Base-by-base conservation (phyloP, 1,140 invertebrate genomes). In the Orussus abietinus region DNA sequence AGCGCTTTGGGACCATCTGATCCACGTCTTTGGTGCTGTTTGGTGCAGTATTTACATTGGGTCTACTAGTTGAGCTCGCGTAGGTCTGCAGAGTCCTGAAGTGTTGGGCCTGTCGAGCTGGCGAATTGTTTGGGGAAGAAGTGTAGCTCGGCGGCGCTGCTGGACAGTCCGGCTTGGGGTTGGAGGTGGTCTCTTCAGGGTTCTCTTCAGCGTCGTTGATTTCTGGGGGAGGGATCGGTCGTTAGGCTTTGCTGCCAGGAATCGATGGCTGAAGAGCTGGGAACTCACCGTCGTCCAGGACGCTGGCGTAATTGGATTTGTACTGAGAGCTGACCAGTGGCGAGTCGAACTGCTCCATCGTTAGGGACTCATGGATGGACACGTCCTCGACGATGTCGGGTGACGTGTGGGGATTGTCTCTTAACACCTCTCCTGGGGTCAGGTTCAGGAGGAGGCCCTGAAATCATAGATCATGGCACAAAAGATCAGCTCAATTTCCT, bases 401-500 rank as follows among this genome's bases (percentile, higher is more conserved):
- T 3, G 74, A 75, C n/a, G 66, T 64, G 22, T 64, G 73, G 21
- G 57, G 55, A 47, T 65, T 71, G 50, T 69, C 69, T 42, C 57
- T 49, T 47, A 62, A 55, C 64, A 56, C 70, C 38, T 72, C 73
- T 29, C 69, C 68, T 11, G 77, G 77, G 18, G 78, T 75, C 43
- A 81, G 67, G 59, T 80, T 81, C 68, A 80, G 69, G 45, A 81
- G 70, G 20, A 81, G 66, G 45, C 77, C 78, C 79, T 81, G 61
- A 22, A 54, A 62, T 54, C 25, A 28, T 3, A n/a, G 25, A 28
- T 3, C 2, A 17, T 10, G 15, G 15, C 10, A 10, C 14, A 9
- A 13, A 34, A 13, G 10, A 2, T 12, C 32, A 3, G 2, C 32
- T n/a, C 32, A 34, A 14, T 34, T 34, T 4, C n/a, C 11, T 10